Percentiles rank a stretch among this genome's conserved stretches.
These are phyloP conservation scores for Enteromius viviparus DNA, from an alignment of 2,797 vertebrate genomes.

Conservation along the genomic window DNA sequence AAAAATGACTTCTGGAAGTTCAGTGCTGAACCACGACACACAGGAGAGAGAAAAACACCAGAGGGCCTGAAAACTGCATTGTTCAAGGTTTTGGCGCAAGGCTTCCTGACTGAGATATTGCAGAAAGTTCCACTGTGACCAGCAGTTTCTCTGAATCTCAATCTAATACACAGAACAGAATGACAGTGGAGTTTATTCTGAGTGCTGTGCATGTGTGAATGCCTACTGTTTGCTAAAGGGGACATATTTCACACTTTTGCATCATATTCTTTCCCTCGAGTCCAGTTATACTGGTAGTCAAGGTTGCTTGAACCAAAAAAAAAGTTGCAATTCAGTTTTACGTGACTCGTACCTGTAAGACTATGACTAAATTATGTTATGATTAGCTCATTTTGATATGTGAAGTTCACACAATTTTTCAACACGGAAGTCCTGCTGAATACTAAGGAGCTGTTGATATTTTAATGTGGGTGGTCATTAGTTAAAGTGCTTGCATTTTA, in stretches of 20 bases:
- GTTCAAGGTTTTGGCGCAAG: conserved; percentile 3
- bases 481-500: neutral
- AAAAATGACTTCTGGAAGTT: conserved; percentile 22
- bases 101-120: conserved; percentile 24
- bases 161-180: conserved; percentile 2
- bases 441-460: neutral
- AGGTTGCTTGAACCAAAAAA: neutral
- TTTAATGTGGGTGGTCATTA: neutral
- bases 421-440: neutral
- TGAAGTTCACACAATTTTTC: no score
- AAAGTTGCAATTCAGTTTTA: neutral
- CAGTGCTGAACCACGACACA: conserved; percentile 11
- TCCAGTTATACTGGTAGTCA: neutral
- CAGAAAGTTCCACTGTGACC: conserved; percentile 14
- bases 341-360: no score
- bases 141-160: conserved; percentile 7
- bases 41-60: neutral
- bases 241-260: conserved; percentile 26
- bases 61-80: conserved; percentile 23
- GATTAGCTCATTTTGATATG: no score
- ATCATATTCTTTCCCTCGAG: neutral
- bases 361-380: no score
- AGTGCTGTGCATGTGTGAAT: neutral
- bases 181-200: neutral
- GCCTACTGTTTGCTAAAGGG: neutral